Percentiles rank a stretch among this genome's conserved stretches.
These are phyloP conservation scores for Bradypodion ventrale DNA, from an alignment of 2,797 vertebrate genomes.

Conservation along the genomic window DNA sequence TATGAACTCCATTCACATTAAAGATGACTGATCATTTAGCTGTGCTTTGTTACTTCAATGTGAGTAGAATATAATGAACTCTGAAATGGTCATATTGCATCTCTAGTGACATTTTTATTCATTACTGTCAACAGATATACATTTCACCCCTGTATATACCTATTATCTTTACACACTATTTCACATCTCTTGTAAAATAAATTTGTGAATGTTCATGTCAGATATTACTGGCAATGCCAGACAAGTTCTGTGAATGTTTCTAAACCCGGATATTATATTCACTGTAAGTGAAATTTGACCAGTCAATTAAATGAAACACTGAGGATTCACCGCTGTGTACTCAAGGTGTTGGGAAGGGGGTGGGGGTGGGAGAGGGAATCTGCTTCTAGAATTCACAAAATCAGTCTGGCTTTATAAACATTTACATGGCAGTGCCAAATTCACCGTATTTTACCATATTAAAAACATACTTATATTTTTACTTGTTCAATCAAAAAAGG, in stretches of 20 bases:
- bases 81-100: not conserved
- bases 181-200: not conserved
- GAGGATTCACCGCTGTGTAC: not conserved
- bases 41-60: too few relatives aligned
- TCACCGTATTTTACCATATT: too few relatives aligned
- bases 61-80: not conserved
- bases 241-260: not conserved
- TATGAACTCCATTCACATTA: not conserved
- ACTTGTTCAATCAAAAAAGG: not conserved
- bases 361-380: too few relatives aligned
- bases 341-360: not conserved
- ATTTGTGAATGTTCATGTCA: not conserved
- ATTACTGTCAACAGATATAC: not conserved
- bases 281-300: not conserved
- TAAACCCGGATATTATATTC: not conserved
- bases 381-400: not conserved
- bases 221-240: not conserved
- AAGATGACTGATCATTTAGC: not conserved
- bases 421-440: not conserved
- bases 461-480: not conserved
- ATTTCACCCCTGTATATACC: not conserved
- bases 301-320: not conserved
- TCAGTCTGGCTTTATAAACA: not conserved
- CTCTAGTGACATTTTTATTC: not conserved
- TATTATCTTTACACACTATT: not conserved